phyloP scores from a whole-genome alignment of 2,113 vertebrate species.

The Rhynchomys soricoides region DNA sequence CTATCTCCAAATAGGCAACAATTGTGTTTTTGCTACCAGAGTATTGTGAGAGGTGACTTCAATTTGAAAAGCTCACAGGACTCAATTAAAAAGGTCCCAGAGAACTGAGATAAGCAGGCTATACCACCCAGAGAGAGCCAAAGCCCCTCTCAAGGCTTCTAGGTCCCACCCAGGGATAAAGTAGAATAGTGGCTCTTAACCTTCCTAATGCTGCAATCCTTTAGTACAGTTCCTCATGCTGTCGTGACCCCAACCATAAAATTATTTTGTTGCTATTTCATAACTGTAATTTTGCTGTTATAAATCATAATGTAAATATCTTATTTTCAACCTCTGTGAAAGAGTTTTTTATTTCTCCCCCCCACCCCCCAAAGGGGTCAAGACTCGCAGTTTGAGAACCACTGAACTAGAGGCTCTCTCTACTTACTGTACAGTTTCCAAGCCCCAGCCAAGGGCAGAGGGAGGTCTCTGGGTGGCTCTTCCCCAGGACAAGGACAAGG shows the following conservation, averaged over 20 bases:
- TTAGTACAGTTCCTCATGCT: neutral
- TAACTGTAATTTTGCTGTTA: neutral
- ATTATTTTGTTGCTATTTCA: neutral
- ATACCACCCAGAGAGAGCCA: rapidly evolving
- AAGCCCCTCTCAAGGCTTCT: neutral
- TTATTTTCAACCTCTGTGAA: neutral
- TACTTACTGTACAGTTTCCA: neutral
- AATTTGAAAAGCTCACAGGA: slow-evolving; percentile 4
- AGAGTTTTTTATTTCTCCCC: neutral
- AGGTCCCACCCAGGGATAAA: neutral
- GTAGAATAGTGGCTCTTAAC: neutral
- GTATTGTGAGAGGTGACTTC: slow-evolving; percentile 3
- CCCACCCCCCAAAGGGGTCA: neutral
- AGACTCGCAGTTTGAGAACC: neutral
- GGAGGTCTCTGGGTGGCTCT: neutral
- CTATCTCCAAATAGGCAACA: slow-evolving; percentile 8
- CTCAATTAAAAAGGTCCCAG: neutral
- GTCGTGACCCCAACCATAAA: neutral
- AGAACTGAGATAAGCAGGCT: neutral
- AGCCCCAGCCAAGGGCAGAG: neutral
- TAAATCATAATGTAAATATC: neutral
- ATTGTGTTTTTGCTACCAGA: neutral
- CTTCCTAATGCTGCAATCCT: no score
- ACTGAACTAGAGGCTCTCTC: neutral
- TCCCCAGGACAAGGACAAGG: neutral